Evolutionary conservation across 2,888 invertebrate species (phyloP).

Genomic region (Nomada lathburiana): DNA sequence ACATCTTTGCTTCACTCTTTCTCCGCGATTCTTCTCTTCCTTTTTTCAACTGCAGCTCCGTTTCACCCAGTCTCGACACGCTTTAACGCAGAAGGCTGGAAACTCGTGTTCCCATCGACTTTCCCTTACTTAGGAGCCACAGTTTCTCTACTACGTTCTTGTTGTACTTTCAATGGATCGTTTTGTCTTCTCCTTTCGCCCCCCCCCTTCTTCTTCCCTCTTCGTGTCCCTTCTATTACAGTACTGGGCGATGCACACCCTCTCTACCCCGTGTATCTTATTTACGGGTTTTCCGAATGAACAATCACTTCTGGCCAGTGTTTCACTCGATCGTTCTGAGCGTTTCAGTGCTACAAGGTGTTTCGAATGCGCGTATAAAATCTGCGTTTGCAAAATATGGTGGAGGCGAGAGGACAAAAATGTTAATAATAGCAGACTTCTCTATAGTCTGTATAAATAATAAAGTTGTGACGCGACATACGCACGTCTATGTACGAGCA

Average conservation of each 20-base stretch:
- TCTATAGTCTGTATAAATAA: too few relatives aligned
- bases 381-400: too few relatives aligned
- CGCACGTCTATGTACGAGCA: too few relatives aligned
- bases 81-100: slow-evolving; percentile 52
- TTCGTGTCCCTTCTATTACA: background rate
- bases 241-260: background rate
- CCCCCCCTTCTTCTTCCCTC: background rate
- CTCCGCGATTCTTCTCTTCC: background rate
- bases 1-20: background rate
- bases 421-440: too few relatives aligned
- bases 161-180: slow-evolving; percentile 52
- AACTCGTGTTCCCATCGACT: slow-evolving; percentile 54
- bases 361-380: too few relatives aligned
- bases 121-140: slow-evolving; percentile 15
- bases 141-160: slow-evolving; percentile 32
- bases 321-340: slow-evolving; percentile 8
- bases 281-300: slow-evolving; percentile 1
- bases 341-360: slow-evolving; percentile 9
- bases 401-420: too few relatives aligned
- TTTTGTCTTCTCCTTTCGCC: background rate
- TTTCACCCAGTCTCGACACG: slow-evolving; percentile 42
- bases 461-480: too few relatives aligned
- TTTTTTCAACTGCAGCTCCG: background rate
- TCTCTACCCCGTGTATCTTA: background rate
- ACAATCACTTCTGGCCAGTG: background rate